These are phyloP conservation scores for Patella ulyssiponensis DNA, from an alignment of 2,888 invertebrate genomes.

Conservation along the genomic window DNA sequence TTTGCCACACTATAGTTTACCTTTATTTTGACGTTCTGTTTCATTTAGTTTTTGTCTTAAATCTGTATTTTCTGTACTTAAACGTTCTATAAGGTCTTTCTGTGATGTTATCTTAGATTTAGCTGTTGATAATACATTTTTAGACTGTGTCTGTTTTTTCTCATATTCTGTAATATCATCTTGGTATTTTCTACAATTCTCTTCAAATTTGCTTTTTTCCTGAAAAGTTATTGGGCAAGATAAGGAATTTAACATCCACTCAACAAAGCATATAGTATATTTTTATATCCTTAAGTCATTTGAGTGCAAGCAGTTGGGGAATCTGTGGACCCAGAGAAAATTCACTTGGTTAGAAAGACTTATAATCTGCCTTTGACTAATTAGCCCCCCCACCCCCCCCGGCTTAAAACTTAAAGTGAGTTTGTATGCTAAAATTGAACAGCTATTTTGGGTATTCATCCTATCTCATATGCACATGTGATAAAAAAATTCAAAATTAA, in stretches of 20 bases:
- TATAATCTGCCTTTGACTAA: too few relatives aligned
- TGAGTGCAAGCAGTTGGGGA: too few relatives aligned
- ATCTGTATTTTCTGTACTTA: constrained; percentile 74
- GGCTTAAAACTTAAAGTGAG: too few relatives aligned
- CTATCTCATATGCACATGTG: too few relatives aligned
- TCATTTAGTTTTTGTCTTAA: constrained; percentile 77
- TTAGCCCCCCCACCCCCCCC: too few relatives aligned
- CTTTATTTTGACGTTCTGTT: constrained; percentile 23
- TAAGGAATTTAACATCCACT: too few relatives aligned
- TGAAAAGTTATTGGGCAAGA: background rate
- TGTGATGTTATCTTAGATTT: constrained; percentile 58
- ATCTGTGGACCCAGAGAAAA: background rate
- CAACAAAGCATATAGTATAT: too few relatives aligned
- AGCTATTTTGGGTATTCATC: too few relatives aligned
- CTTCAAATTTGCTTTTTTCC: constrained; percentile 29
- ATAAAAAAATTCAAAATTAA: too few relatives aligned
- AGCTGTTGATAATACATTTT: constrained; percentile 52
- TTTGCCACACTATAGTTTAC: constrained; percentile 19
- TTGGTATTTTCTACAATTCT: constrained; percentile 26
- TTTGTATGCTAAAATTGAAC: too few relatives aligned
- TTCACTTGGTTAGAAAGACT: background rate
- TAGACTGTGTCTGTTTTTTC: constrained; percentile 54
- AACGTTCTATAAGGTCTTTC: constrained; percentile 59
- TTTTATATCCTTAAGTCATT: too few relatives aligned
- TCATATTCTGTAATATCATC: constrained; percentile 44